These are phyloP conservation scores for Hephaestus fuliginosus DNA, from an alignment of 2,797 vertebrate genomes.

Conservation along the genomic window DNA sequence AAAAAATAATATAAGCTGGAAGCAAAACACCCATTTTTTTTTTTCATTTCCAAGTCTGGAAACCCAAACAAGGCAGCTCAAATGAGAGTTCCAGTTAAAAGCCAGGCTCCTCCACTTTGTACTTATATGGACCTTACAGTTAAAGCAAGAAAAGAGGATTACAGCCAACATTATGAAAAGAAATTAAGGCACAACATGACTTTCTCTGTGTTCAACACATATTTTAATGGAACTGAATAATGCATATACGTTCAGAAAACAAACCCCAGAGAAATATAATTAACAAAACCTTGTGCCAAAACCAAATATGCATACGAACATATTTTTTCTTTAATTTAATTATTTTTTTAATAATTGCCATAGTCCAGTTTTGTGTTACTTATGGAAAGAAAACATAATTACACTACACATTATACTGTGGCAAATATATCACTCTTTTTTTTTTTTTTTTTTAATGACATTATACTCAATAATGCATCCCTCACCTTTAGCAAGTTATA, in stretches of 20 bases:
- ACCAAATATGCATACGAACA: background rate
- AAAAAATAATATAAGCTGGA: constrained; percentile 21
- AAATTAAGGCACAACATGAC: constrained; percentile 23
- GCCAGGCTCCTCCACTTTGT: constrained; percentile 25
- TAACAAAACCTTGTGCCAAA: constrained; percentile 10
- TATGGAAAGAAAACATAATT: background rate
- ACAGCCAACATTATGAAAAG: constrained; percentile 21
- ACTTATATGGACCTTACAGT: constrained; percentile 34
- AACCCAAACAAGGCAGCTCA: constrained; percentile 35
- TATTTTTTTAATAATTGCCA: background rate
- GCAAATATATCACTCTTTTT: background rate
- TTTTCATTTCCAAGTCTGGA: background rate
- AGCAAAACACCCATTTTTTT: constrained; percentile 28
- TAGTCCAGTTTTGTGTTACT: constrained; percentile 18
- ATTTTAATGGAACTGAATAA: constrained; percentile 21
- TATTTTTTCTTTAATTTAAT: background rate
- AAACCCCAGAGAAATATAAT: background rate
- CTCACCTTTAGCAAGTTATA: constrained; percentile 11
- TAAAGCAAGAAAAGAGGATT: constrained; percentile 40
- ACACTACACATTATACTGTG: background rate
- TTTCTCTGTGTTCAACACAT: constrained; percentile 19
- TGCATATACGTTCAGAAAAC: constrained; percentile 7
- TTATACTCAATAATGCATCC: background rate
- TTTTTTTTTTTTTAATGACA: background rate
- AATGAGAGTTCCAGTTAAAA: constrained; percentile 17